A percentile compares a stretch with the other conserved stretches of the same genome.
Conservation (phyloP, 92 coral and sea anemone species). For the Umimayanthus kanabou region DNA sequence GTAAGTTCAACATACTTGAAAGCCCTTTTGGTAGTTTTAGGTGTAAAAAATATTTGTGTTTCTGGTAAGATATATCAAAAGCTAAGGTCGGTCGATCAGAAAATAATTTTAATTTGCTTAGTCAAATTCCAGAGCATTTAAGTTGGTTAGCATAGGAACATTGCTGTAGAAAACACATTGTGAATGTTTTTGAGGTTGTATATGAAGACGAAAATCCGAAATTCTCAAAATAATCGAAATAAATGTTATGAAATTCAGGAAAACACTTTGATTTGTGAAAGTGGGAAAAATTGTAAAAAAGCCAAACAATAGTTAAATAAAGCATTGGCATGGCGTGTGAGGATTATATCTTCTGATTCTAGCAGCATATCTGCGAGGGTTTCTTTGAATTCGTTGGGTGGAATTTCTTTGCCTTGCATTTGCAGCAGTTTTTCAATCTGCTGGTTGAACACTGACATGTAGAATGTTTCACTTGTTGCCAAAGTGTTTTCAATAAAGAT, state of each 20-base stretch:
- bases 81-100: not conserved
- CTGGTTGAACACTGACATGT: constrained; percentile 45
- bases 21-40: not conserved
- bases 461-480: constrained; percentile 29
- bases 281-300: no score
- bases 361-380: constrained; percentile 7
- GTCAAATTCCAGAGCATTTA: not conserved
- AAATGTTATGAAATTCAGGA: no score
- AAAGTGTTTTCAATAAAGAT: constrained; percentile 42
- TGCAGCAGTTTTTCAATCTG: constrained; percentile 19
- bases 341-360: not conserved
- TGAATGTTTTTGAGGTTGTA: no score
- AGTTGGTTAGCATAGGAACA: not conserved
- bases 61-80: constrained; percentile 5
- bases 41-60: not conserved
- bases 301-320: no score
- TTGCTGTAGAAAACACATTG: not conserved
- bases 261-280: no score
- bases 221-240: no score
- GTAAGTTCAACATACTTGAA: no score
- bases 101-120: not conserved
- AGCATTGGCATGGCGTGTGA: no score
- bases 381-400: not conserved
- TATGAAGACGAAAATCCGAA: no score
- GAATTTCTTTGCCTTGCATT: not conserved